Evolutionary conservation across 1,140 invertebrate species (phyloP), one percentile per base, ranked within the genome.

Genomic region (Aphaenogaster floridana): DNA sequence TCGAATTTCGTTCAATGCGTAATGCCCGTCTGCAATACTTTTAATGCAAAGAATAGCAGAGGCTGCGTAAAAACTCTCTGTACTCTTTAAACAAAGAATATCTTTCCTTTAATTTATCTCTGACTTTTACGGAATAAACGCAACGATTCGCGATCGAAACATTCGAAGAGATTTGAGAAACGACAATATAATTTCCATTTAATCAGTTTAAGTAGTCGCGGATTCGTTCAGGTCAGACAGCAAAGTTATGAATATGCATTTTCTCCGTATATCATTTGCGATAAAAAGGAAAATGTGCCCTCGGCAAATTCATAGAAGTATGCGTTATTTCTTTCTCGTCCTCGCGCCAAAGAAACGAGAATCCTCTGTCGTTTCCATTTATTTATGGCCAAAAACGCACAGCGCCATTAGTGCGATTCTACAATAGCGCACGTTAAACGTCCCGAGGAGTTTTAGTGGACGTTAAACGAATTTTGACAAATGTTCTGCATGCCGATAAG

Each of bases 221-320:
- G 9, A 36, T 34, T 59, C 8, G 52, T n/a, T 83, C 57, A 15
- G 4, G 8, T 79, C 15, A 15, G 21, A 72, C 57, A 42, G 59
- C 45, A 0, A 50, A 39, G 63, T 85, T 81, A 91, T 87, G 39
- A 90, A 91, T 91, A 91, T 78, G 69, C 80, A 89, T 78, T 54
- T 13, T 48, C 4, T 52, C 71, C 77, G 9, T 28, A 28, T 42
- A 77, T 89, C 17, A 42, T 50, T 36, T n/a, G 8, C 4, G 48
- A 64, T 39, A 88, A 86, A 77, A 57, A 57, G 28, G 34, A 17
- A 78, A 85, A 69, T 54, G 17, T 59, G n/a, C 8, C 48, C 15
- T 63, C 5, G 48, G 15, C 42, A 63, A 54, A 74, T 81, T 72
- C 8, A 2, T 45, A 76, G 69, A 57, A 69, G n/a, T 64, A 57